Evolutionary conservation across 1,140 invertebrate species (phyloP), one percentile per base, ranked within the genome.

Genomic region (Cotesia typhae): DNA sequence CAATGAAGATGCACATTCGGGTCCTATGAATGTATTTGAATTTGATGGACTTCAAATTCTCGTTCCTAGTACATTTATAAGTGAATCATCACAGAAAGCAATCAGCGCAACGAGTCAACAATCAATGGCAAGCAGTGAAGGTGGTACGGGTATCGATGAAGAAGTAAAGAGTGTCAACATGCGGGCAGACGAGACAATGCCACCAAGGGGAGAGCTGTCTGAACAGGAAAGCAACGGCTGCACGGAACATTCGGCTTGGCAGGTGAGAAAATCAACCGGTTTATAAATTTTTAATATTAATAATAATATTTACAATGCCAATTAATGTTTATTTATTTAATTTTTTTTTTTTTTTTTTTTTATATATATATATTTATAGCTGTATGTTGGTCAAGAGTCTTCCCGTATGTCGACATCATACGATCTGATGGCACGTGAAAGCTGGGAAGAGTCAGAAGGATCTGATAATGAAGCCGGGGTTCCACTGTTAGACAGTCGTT

Each of bases 201-300:
- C 94, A 41, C 91, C 94, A 0, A 89, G 92, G 74, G 94, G 93
- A 5, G 94, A 94, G 84, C 87, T 94, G 9, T 94, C 93, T 4
- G 93, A 92, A 37, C 93, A 94, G 81, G 94, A 94, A 74, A 94
- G 93, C 84, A 92, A 94, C 78, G 93, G 92, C 9, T 92, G 91
- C 79, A 91, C 91, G 74, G 92, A 88, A 73, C 87, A 83, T 52
- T 88, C 87, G 17, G 81, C 87, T 5, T 93, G 92, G 92, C 90
- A 88, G 87, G 89, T 84, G 83, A 84, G 84, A 69, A 71, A 41
- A 9, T 52, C 63, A 66, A 65, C 35, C 38, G 17, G 53, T 74
- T 71, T 65, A 65, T 67, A 51, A 65, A 60, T 53, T 74, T 78
- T 6, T 47, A 28, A 14, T 7, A 35, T 6, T 47, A 28, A 14